Percentiles rank a stretch among this genome's conserved stretches.
Conservation (phyloP, 2,797 vertebrate species). For the Paedocypris micromegethes region DNA sequence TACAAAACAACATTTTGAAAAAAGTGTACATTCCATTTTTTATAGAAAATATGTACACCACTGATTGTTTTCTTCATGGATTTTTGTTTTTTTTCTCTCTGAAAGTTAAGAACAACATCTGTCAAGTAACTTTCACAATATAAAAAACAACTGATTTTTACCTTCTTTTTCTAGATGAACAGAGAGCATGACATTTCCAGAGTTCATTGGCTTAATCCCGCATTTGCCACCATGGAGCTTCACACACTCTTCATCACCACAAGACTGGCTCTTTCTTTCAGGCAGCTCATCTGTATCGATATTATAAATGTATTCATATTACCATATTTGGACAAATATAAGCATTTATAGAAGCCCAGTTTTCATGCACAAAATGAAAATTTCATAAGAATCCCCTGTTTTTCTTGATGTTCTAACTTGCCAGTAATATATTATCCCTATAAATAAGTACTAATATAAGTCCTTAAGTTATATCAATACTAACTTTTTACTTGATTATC, state of each 20-base stretch:
- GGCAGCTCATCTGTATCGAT: conserved; percentile 2
- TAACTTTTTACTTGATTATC: no score
- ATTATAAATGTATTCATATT: no score
- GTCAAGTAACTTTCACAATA: background rate
- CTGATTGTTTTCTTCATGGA: background rate
- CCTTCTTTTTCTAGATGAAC: conserved; percentile 34
- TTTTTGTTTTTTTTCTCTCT: conserved; percentile 5
- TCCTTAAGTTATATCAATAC: no score
- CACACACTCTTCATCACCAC: conserved; percentile 21
- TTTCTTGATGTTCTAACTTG: no score
- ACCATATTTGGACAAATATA: no score
- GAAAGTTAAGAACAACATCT: background rate
- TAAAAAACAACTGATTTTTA: conserved; percentile 16
- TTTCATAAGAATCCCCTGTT: no score
- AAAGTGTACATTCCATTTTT: no score
- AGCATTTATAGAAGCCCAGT: no score
- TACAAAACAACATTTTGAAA: background rate
- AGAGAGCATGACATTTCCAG: conserved; percentile 26
- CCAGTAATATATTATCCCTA: no score
- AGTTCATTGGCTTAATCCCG: conserved; percentile 18
- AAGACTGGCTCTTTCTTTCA: conserved; percentile 23
- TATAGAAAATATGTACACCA: no score
- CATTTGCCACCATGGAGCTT: conserved; percentile 1
- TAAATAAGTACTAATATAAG: no score
- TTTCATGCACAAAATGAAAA: no score